Base-by-base conservation (phyloP, 2,888 invertebrate genomes). In the Cyclophora albipunctata region DNA sequence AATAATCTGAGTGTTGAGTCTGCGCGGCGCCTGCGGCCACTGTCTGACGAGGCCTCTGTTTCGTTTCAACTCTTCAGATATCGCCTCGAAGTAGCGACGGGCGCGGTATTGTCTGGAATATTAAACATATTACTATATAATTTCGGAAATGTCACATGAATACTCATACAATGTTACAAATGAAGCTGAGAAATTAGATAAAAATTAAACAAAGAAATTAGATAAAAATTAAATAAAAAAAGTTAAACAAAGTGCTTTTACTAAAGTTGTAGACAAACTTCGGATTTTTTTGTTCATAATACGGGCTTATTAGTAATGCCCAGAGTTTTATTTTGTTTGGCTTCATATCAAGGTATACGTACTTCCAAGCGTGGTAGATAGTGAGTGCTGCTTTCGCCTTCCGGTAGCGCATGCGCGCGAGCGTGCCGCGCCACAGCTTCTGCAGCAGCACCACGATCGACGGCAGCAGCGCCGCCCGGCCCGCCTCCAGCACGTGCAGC, bases 381-480 rank as follows among this genome's bases (percentile, higher is more conserved):
- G 89, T 79, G 60, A 94, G 82, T 0, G 96, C 94, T 0, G 99
- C 98, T 78, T 92, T 92, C 92, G 98, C 94, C 80, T 92, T 93
- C 77, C 93, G 93, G 81, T 95, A 98, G 47, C 93, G 91, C 70
- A 91, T 91, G 34, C 99, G 89, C 5, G 95, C 95, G 34, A 94
- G 71, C 54, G 91, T 82, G 34, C 97, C 99, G 63, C 98, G 91
- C 92, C 98, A 97, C 81, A 97, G 95, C 88, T 98, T 99, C 89
- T 99, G 99, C 61, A 99, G 91, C 70, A 98, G 91, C 37, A 96
- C 92, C 49, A 97, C 96, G 62, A 99, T 97, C 52, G 94, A 93
- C 0, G 98, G 98, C 57, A 99, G 94, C 73, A 95, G 91, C 60
- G 94, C 93, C 48, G 95, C 95, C 63, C 99, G 92, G 45, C 94